A percentile compares a stretch with the other conserved stretches of the same genome.
Evolutionary conservation across 2,797 vertebrate species (phyloP).

Genomic region (Anas bernieri): DNA sequence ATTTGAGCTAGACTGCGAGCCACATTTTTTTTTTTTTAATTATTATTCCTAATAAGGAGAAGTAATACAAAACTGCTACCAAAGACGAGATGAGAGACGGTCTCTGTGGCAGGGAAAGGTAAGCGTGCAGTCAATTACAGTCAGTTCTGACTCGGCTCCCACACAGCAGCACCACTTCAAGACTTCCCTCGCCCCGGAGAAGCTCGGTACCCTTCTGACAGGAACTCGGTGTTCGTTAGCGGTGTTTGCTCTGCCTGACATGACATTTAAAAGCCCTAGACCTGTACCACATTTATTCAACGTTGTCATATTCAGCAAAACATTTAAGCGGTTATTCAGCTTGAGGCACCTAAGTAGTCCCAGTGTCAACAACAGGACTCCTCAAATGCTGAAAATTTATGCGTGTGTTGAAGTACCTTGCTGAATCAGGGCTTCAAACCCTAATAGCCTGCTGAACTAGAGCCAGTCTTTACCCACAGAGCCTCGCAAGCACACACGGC

Average conservation of each 20-base stretch:
- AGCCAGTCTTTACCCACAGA: background rate
- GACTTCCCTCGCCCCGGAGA: background rate
- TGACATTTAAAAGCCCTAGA: constrained; percentile 18
- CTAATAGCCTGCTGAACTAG: background rate
- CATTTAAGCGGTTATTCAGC: constrained; percentile 9
- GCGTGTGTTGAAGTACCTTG: background rate
- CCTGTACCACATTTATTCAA: background rate
- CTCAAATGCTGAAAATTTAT: background rate
- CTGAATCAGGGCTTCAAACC: constrained; percentile 6
- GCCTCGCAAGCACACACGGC: background rate
- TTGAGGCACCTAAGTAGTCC: constrained; percentile 14
- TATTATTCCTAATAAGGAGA: background rate
- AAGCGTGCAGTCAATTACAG: background rate
- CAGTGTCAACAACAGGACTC: background rate
- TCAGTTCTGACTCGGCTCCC: background rate
- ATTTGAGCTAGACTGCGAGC: background rate
- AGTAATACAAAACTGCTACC: background rate
- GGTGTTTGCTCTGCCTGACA: constrained; percentile 7
- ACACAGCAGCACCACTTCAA: background rate
- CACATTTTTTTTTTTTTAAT: background rate
- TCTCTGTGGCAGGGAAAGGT: background rate
- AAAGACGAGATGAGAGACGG: background rate
- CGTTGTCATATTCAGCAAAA: constrained; percentile 10
- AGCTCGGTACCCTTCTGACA: background rate
- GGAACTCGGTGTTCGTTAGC: background rate